Evolutionary conservation across 2,797 vertebrate species (phyloP), one percentile per base, ranked within the genome.

Genomic region (Argentina silus): DNA sequence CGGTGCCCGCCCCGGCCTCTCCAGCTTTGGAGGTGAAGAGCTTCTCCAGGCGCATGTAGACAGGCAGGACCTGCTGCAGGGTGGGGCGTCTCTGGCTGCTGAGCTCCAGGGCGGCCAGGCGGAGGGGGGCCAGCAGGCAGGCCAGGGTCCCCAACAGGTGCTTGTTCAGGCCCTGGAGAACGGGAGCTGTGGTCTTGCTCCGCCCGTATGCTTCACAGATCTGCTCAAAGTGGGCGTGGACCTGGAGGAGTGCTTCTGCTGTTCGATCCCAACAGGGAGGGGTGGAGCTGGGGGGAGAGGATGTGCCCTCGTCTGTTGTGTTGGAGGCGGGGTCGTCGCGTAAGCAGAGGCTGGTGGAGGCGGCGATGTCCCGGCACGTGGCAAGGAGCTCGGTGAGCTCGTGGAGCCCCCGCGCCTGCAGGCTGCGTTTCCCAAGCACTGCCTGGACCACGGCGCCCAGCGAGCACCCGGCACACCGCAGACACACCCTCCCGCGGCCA

Each of bases 21-120:
- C 98, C 96, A 19, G 97, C 97, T 93, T 99, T 99, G 83, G 97
- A 94, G 7, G 97, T 99, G 90, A 98, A 99, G 21, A 99, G 96
- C 89, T 99, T 99, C 93, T 99, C 98, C 89, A 99, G 88, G 80
- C 95, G 95, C 70, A 98, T 94, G 5, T 99, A 99, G 88, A 96
- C 97, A 2, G 98, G 98, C 80, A 99, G 92, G 59, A 99, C 97
- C 74, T 97, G 95, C 90, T 99, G 98, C 78, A 99, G 87, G 6
- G 98, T 99, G 67, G 98, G 96, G 78, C 95, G 94, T 85, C 94
- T 95, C 90, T 99, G 97, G 0, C 94, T 95, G 91, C 97, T 96
- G 72, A 99, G 92, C 82, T 99, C 97, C 0, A 98, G 94, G 57
- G 97, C 96, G 0, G 97, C 98, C 87, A 97, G 95, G 17, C 98